Base-by-base conservation (phyloP, 2,888 invertebrate genomes). In the Agriotes lineatus region DNA sequence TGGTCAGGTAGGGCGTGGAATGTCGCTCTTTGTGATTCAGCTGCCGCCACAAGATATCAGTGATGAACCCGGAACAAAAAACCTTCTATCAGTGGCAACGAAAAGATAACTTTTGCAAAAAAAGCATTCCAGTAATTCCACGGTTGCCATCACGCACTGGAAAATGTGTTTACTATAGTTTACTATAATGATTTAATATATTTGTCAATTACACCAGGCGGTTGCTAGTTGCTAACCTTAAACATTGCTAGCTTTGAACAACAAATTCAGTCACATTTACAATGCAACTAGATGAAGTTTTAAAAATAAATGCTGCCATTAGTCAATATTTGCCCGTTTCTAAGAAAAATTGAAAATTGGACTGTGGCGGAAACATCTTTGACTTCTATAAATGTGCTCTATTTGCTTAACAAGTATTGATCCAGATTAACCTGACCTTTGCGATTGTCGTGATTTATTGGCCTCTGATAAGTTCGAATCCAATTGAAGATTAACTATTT, bases 381-480 rank as follows among this genome's bases (percentile, higher is more conserved):
- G 25, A 1, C 16, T 33, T 52, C 33, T 33, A 52, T 25, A 48
- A 52, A 52, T 14, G 18, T 16, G 18, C 33, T 52, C 33, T 33
- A 33, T 33, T 52, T 52, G 52, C 52, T 52, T 10, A 1, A 19
- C 33, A 33, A 33, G 52, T 52, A 30, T 52, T 52, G 33, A 52
- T 33, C 52, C 33, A 52, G 33, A 52, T 52, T 52, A 52, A 33
- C 52, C 33, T 18, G 52, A 52, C 52, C 52, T 52, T 52, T 52
- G 52, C 30, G 30, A 52, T 52, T 19, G 52, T 33, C n/a, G 5
- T 52, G 52, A 52, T 52, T 52, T 52, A 33, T 52, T 33, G 4
- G 12, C 52, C 18, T 33, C 7, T 33, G 52, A 52, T 52, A 52
- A 52, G 14, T 52, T 33, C 18, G 33, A 52, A 52, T 33, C 33